phyloP scores from a whole-genome alignment of 2,888 invertebrate genomes.

The Rhodophaea formosa region DNA sequence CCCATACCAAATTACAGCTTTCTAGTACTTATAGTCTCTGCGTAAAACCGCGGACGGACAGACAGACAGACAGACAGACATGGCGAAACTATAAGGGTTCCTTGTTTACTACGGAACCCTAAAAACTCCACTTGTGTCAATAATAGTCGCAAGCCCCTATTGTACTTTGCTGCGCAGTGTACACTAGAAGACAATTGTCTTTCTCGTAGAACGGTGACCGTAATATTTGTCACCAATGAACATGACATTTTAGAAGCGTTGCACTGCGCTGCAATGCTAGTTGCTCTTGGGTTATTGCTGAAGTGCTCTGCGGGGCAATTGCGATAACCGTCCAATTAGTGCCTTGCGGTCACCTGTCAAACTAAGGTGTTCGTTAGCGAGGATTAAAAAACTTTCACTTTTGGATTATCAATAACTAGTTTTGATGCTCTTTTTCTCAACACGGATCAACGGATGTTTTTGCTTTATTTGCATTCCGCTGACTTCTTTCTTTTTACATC shows the following conservation, averaged over 20 bases:
- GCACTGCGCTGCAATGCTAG: neutral
- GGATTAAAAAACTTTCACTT: neutral
- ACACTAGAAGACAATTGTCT: neutral
- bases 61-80: too few relatives aligned
- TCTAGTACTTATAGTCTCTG: too few relatives aligned
- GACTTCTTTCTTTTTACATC: too few relatives aligned
- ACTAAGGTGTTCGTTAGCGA: neutral
- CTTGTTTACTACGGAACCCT: too few relatives aligned
- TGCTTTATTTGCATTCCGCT: too few relatives aligned
- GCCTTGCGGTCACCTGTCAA: neutral
- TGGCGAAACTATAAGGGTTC: too few relatives aligned
- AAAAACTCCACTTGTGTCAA: neutral
- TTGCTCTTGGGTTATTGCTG: neutral
- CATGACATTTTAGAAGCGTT: neutral
- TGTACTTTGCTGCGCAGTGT: neutral
- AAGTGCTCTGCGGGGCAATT: neutral
- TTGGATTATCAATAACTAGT: neutral
- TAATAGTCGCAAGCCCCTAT: neutral
- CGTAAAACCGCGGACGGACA: too few relatives aligned
- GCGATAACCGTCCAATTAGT: neutral
- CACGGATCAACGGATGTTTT: too few relatives aligned
- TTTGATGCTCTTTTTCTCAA: neutral
- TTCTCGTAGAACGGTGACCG: neutral
- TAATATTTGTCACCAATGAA: conserved; percentile 1
- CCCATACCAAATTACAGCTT: too few relatives aligned